Percentiles rank a stretch among this genome's conserved stretches.
Conservation (phyloP, 2,113 vertebrate genomes). For the Sapayoa aenigma region DNA sequence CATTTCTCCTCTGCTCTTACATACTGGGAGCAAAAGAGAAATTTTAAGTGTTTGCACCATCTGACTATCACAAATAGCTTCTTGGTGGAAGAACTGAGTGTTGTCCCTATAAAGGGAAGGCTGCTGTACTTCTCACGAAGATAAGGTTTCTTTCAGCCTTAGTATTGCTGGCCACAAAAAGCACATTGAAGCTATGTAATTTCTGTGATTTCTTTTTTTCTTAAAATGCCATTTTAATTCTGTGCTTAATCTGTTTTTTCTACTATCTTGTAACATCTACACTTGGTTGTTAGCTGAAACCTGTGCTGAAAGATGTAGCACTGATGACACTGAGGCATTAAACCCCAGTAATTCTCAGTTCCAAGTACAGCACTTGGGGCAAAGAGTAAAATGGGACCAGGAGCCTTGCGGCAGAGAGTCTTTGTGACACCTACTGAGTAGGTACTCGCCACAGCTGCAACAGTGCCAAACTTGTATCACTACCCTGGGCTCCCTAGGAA, state of each 20-base stretch:
- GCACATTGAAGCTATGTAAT: background rate
- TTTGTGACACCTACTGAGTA: background rate
- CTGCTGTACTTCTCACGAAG: background rate
- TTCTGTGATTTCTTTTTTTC: background rate
- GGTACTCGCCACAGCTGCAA: background rate
- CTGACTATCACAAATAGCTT: background rate
- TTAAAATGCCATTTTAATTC: background rate
- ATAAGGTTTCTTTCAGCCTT: background rate
- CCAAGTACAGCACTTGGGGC: background rate
- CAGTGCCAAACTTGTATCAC: rapidly evolving
- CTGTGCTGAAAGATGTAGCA: background rate
- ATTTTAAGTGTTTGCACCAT: background rate
- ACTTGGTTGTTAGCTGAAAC: background rate
- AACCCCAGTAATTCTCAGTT: background rate
- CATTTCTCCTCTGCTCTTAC: background rate
- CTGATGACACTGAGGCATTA: rapidly evolving
- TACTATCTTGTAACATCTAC: background rate
- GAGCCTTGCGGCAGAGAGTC: background rate
- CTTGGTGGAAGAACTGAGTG: background rate
- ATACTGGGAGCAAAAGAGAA: background rate
- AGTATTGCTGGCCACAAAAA: background rate
- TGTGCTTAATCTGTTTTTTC: background rate
- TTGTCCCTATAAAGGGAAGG: background rate
- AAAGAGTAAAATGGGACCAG: background rate
- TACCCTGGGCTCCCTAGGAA: background rate